Conservation (phyloP, 2,113 vertebrate species). For the Pomatostomus ruficeps region DNA sequence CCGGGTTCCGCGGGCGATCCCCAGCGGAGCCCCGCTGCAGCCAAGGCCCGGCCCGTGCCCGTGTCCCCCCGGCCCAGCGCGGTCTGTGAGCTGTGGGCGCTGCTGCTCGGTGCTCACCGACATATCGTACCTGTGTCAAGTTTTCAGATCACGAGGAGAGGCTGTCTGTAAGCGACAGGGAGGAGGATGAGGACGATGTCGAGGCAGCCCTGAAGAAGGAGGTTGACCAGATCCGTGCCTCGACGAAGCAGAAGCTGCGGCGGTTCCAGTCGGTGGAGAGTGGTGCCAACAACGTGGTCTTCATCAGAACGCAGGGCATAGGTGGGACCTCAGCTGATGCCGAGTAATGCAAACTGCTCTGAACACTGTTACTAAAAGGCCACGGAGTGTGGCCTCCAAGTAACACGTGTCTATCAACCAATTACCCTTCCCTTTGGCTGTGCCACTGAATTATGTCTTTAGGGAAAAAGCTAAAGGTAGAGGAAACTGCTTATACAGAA, state of each 20-base stretch:
- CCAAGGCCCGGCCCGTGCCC: background rate
- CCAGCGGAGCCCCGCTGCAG: background rate
- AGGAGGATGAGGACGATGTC: slow-evolving; percentile 78
- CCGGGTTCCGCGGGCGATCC: fast-evolving
- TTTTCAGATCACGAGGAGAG: slow-evolving; percentile 68
- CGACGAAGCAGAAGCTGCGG: slow-evolving; percentile 72
- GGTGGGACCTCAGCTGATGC: slow-evolving; percentile 55
- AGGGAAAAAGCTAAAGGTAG: background rate
- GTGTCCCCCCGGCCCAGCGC: fast-evolving
- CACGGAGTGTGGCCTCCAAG: background rate
- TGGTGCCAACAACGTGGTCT: slow-evolving; percentile 93
- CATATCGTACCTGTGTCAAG: slow-evolving; percentile 23
- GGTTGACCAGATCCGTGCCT: slow-evolving; percentile 81
- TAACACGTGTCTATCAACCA: fast-evolving
- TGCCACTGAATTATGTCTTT: background rate
- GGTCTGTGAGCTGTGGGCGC: fast-evolving
- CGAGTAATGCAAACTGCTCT: background rate
- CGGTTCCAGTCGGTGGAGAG: slow-evolving; percentile 90
- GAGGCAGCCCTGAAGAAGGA: slow-evolving; percentile 90
- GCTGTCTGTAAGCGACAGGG: slow-evolving; percentile 67
- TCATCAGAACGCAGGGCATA: slow-evolving; percentile 87
- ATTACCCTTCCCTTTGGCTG: background rate
- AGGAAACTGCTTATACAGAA: background rate
- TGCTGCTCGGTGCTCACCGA: background rate
- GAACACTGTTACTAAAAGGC: background rate